Evolutionary conservation across 2,797 vertebrate species (phyloP).

Genomic region (Muraenolepis orangiensis): DNA sequence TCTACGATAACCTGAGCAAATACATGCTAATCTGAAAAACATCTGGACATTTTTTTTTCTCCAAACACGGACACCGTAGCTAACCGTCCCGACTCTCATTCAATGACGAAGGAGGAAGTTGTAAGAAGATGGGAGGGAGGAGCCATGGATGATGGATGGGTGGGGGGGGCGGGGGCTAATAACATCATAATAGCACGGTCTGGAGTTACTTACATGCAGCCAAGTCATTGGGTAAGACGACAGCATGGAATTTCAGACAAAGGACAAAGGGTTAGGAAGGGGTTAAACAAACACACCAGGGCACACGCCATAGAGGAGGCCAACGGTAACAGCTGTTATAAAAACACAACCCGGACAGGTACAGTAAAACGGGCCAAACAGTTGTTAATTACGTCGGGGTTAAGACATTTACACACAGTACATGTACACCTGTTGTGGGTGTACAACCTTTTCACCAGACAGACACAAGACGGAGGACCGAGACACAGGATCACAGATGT

Average conservation of each 20-base stretch:
- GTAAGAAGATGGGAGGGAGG: constrained; percentile 26
- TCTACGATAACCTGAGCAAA: not conserved
- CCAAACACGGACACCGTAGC: not conserved
- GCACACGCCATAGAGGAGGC: constrained; percentile 30
- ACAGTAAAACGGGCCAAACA: constrained; percentile 20
- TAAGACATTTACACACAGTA: constrained; percentile 36
- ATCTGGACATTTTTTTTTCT: not conserved
- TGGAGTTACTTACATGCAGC: constrained; percentile 99
- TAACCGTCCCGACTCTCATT: not conserved
- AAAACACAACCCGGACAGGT: not conserved
- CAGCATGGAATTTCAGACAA: constrained; percentile 99
- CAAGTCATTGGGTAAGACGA: constrained; percentile 98
- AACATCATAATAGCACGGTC: constrained; percentile 73
- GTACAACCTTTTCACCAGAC: not conserved
- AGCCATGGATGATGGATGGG: constrained; percentile 24
- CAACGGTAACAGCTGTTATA: constrained; percentile 14
- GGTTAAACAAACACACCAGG: constrained; percentile 59
- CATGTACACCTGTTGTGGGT: not conserved
- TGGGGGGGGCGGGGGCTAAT: constrained; percentile 63
- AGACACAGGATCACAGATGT: no score
- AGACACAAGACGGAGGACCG: not conserved
- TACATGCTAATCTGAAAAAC: constrained; percentile 16
- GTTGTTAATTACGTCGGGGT: constrained; percentile 38
- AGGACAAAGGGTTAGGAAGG: constrained; percentile 70
- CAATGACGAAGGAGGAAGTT: not conserved